These are phyloP conservation scores for Pempheris klunzingeri DNA, from an alignment of 2,797 vertebrate species.

Conservation along the genomic window DNA sequence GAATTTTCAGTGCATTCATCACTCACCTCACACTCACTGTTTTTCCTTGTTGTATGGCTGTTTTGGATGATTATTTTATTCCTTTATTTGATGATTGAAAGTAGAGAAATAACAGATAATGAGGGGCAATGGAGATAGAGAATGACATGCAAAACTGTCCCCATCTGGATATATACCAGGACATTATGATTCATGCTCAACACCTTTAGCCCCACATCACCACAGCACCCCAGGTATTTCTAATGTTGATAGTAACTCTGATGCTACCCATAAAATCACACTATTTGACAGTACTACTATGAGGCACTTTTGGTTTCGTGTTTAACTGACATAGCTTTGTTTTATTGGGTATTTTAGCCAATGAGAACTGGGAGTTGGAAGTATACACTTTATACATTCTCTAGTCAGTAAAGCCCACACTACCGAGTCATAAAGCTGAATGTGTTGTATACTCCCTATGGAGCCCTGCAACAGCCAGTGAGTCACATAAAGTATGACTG, in stretches of 20 bases:
- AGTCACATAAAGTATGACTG: constrained; percentile 51
- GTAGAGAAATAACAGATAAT: neutral
- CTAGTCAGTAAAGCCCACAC: constrained; percentile 12
- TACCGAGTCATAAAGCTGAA: constrained; percentile 43
- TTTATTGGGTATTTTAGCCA: constrained; percentile 10
- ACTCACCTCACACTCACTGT: no score
- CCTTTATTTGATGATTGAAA: neutral
- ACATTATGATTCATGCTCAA: neutral
- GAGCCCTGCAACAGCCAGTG: constrained; percentile 47
- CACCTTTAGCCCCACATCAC: neutral
- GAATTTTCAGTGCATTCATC: constrained; percentile 8
- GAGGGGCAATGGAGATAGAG: neutral
- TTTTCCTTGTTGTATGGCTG: neutral
- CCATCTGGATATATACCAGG: neutral
- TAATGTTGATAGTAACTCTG: neutral
- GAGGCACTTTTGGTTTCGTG: constrained; percentile 9
- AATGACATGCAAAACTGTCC: neutral
- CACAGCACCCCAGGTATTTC: neutral
- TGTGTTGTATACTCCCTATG: constrained; percentile 26
- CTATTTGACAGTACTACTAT: neutral
- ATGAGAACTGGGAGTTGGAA: neutral
- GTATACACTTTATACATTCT: constrained; percentile 18
- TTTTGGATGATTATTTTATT: no score
- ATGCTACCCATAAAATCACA: neutral
- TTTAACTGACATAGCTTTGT: neutral